Evolutionary conservation across 2,113 vertebrate species (phyloP).

Genomic region (Festucalex cinctus): DNA sequence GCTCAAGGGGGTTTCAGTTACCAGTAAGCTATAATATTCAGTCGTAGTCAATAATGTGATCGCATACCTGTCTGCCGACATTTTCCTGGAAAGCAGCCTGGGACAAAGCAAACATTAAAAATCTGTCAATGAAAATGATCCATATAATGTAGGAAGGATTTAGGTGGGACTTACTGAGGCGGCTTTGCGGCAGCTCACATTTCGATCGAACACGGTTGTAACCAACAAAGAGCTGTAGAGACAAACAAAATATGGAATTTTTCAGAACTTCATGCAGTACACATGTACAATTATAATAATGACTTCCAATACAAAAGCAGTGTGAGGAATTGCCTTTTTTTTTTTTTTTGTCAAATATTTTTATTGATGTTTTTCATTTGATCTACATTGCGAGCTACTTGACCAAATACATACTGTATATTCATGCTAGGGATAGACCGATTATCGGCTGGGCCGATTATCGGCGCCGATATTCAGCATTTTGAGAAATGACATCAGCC

Average conservation of each 20-base stretch:
- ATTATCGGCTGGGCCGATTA: too few relatives aligned
- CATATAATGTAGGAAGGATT: not conserved
- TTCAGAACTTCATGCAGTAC: not conserved
- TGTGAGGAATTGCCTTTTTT: not conserved
- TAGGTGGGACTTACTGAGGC: constrained; percentile 79
- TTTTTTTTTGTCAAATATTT: too few relatives aligned
- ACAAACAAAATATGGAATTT: constrained; percentile 10
- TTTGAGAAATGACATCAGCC: too few relatives aligned
- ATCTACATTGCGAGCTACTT: not conserved
- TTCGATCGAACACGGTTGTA: constrained; percentile 82
- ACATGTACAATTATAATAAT: not conserved
- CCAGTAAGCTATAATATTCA: constrained; percentile 29
- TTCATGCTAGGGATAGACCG: too few relatives aligned
- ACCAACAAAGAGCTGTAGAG: constrained; percentile 80
- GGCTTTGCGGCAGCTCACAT: constrained; percentile 85
- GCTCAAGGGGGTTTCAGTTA: constrained; percentile 36
- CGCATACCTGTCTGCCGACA: constrained; percentile 95
- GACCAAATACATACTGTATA: not conserved
- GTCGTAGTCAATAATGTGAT: constrained; percentile 23
- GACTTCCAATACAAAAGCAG: too few relatives aligned
- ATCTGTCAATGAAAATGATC: not conserved
- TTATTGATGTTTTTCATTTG: too few relatives aligned
- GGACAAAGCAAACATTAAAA: constrained; percentile 32
- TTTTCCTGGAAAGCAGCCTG: constrained; percentile 99
- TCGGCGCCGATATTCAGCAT: too few relatives aligned